A percentile compares a stretch with the other conserved stretches of the same genome.
Evolutionary conservation across 53 echinoderm and acorn worm genomes (phyloP).

Genomic region (Echinometra lucunter): DNA sequence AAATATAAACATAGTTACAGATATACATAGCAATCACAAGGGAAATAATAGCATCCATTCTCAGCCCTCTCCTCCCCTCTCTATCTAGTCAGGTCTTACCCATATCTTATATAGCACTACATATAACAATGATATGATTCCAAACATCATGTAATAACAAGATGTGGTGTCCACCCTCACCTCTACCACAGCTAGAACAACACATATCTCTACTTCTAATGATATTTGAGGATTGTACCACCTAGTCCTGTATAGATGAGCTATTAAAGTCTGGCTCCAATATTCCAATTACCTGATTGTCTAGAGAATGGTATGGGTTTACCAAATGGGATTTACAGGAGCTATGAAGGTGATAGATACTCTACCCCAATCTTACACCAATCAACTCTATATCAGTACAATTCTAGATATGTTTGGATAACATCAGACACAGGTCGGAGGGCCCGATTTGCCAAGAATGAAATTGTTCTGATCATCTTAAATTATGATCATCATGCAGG

Average conservation of each 20-base stretch:
- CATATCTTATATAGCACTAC: too few relatives aligned
- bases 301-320: background rate
- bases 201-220: constrained; percentile 21
- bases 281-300: constrained; percentile 13
- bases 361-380: background rate
- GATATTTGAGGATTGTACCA: background rate
- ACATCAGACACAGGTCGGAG: background rate
- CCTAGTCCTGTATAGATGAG: background rate
- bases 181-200: background rate
- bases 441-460: too few relatives aligned
- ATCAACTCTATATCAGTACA: background rate
- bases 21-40: background rate
- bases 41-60: background rate
- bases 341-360: background rate
- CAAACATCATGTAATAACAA: background rate
- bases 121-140: background rate
- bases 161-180: background rate
- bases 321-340: background rate
- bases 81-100: background rate
- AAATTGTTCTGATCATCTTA: too few relatives aligned
- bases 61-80: background rate
- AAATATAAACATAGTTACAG: background rate
- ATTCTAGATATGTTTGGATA: background rate
- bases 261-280: background rate
- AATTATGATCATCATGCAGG: too few relatives aligned